Conservation (phyloP, 37 sponge, comb jelly and placozoan genomes). For the Beroe ovata region DNA sequence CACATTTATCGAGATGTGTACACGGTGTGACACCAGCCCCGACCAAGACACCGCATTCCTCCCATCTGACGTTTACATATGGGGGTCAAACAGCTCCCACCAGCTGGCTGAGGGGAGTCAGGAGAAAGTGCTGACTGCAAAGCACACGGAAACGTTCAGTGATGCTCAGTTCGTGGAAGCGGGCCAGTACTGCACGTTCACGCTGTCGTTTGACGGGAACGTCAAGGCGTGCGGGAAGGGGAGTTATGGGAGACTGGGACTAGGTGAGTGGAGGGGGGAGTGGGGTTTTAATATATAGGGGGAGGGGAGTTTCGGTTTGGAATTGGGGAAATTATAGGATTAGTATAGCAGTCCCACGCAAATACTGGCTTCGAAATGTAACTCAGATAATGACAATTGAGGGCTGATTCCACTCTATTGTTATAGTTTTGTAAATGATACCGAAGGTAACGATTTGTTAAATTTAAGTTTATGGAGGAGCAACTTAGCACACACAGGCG, state of each 20-base stretch:
- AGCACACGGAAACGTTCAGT: constrained; percentile 12
- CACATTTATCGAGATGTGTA: constrained; percentile 31
- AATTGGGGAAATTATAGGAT: too few relatives aligned
- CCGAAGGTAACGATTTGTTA: too few relatives aligned
- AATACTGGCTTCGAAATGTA: too few relatives aligned
- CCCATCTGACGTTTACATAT: constrained; percentile 50
- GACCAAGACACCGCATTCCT: not conserved
- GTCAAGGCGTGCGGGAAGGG: constrained; percentile 92
- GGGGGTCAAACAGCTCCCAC: constrained; percentile 55
- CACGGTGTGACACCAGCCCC: constrained; percentile 4
- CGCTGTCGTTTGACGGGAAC: constrained; percentile 74
- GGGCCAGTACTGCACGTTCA: constrained; percentile 89
- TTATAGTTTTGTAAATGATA: too few relatives aligned
- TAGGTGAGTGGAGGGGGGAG: constrained; percentile 23
- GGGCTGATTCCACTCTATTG: too few relatives aligned
- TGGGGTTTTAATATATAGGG: too few relatives aligned
- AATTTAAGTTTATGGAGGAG: too few relatives aligned
- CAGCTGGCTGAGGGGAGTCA: constrained; percentile 79
- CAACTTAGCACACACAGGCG: too few relatives aligned
- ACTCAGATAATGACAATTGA: too few relatives aligned
- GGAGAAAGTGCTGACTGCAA: constrained; percentile 75
- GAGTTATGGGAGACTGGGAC: constrained; percentile 45
- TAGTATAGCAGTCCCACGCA: too few relatives aligned
- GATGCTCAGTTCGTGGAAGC: constrained; percentile 76
- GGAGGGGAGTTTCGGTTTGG: too few relatives aligned